phyloP scores from a whole-genome alignment of 1,140 invertebrate species.

The Druon quercuslanigerum region DNA sequence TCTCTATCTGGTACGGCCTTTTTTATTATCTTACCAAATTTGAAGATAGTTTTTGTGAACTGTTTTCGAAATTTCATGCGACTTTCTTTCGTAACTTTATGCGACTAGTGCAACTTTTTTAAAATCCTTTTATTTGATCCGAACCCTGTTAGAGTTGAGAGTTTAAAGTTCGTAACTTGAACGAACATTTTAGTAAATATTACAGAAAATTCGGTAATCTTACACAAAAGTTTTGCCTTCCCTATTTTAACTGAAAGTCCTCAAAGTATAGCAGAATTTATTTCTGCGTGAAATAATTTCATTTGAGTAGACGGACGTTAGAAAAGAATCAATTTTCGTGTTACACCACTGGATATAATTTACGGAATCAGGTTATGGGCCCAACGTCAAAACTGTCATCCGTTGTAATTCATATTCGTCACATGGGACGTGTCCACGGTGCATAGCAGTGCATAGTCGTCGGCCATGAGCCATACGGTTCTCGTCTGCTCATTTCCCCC shows the following conservation, averaged over 20 bases:
- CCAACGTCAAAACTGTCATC: conserved; percentile 68
- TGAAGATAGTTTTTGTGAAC: too few relatives aligned
- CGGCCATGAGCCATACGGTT: conserved; percentile 44
- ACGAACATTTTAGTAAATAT: neutral
- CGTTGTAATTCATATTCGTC: conserved; percentile 71
- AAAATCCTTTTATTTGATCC: too few relatives aligned
- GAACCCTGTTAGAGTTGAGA: too few relatives aligned
- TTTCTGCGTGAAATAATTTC: too few relatives aligned
- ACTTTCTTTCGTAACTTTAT: too few relatives aligned
- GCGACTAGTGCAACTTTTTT: too few relatives aligned
- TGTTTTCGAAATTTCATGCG: too few relatives aligned
- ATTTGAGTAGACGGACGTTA: neutral
- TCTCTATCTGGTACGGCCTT: too few relatives aligned
- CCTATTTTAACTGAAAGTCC: neutral
- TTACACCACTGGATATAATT: conserved; percentile 13
- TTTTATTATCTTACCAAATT: too few relatives aligned
- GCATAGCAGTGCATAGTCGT: conserved; percentile 38
- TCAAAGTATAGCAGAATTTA: neutral
- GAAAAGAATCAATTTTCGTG: conserved; percentile 2
- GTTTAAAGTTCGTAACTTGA: too few relatives aligned
- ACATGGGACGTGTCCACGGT: conserved; percentile 60
- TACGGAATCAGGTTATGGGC: conserved; percentile 39
- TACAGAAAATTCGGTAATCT: too few relatives aligned
- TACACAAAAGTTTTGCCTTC: too few relatives aligned
- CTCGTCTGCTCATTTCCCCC: conserved; percentile 14